Percentiles rank a stretch among this genome's conserved stretches.
Conservation (phyloP, 1,140 invertebrate species). For the Harlomillsia oculata region DNA sequence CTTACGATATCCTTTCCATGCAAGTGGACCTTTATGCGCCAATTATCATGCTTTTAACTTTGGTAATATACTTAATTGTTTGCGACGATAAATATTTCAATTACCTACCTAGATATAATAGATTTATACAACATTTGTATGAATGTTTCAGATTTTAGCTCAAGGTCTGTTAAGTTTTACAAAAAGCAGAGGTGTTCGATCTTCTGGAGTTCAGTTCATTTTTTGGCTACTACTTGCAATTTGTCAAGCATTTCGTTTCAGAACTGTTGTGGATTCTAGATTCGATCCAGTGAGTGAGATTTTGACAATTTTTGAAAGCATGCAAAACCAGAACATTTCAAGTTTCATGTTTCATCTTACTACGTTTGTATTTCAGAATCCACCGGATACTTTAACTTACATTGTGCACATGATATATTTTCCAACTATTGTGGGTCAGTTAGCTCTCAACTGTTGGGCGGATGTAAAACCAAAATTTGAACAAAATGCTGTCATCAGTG, state of each 20-base stretch:
- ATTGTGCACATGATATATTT: conserved; percentile 49
- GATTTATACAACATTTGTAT: too few species aligned
- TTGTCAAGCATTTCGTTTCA: conserved; percentile 60
- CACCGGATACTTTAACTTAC: neutral
- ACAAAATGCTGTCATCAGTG: conserved; percentile 48
- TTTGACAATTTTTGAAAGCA: neutral
- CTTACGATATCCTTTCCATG: too few species aligned
- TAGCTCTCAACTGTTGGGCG: conserved; percentile 70
- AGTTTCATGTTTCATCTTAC: too few species aligned
- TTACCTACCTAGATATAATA: too few species aligned
- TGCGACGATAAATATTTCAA: too few species aligned
- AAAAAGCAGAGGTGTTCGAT: conserved; percentile 66
- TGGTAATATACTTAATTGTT: too few species aligned
- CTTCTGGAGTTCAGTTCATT: conserved; percentile 76
- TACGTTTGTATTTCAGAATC: neutral
- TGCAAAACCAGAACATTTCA: too few species aligned
- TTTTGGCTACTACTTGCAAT: conserved; percentile 73
- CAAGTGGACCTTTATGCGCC: conserved; percentile 62
- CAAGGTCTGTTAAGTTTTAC: conserved; percentile 62
- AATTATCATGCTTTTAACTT: conserved; percentile 45
- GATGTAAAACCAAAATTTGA: conserved; percentile 59
- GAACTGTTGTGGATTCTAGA: conserved; percentile 43
- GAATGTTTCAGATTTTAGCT: conserved; percentile 59
- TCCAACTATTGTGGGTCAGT: conserved; percentile 57
- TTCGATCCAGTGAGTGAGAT: neutral